Evolutionary conservation across 1,140 invertebrate species (phyloP).

Genomic region (Fopius arisanus): DNA sequence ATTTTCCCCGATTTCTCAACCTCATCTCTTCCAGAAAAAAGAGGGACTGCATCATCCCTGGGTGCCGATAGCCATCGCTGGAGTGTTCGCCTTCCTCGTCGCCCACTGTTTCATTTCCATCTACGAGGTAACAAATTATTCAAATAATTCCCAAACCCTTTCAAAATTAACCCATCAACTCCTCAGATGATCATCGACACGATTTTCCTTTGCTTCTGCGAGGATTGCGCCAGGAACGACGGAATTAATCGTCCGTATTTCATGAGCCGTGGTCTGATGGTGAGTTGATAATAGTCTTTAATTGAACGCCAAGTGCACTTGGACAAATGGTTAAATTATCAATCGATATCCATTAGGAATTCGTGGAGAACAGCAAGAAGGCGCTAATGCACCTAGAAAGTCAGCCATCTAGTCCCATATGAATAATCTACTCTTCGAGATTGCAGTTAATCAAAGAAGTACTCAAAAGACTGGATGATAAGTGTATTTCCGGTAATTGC

Average conservation of each 20-base stretch:
- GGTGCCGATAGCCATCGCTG: conserved; percentile 72
- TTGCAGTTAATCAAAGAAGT: not conserved
- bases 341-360: conserved; percentile 61
- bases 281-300: conserved; percentile 21
- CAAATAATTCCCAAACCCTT: not conserved
- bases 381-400: conserved; percentile 56
- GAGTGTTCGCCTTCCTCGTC: conserved; percentile 76
- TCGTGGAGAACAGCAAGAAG: conserved; percentile 73
- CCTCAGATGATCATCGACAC: conserved; percentile 85
- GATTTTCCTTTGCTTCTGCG: conserved; percentile 85
- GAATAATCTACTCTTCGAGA: not conserved
- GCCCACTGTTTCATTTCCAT: conserved; percentile 80
- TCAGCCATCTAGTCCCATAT: conserved; percentile 4
- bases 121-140: conserved; percentile 72
- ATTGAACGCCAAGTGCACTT: not conserved
- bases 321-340: conserved; percentile 13
- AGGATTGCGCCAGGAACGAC: conserved; percentile 79
- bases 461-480: not conserved
- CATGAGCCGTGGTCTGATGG: conserved; percentile 79
- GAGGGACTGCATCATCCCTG: conserved; percentile 73
- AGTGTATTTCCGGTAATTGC: not conserved
- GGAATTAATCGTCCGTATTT: conserved; percentile 76
- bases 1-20: not conserved
- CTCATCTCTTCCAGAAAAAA: conserved; percentile 63
- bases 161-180: conserved; percentile 21